Conservation (phyloP, 2,888 invertebrate genomes). For the Tryphoninae sp. region DNA sequence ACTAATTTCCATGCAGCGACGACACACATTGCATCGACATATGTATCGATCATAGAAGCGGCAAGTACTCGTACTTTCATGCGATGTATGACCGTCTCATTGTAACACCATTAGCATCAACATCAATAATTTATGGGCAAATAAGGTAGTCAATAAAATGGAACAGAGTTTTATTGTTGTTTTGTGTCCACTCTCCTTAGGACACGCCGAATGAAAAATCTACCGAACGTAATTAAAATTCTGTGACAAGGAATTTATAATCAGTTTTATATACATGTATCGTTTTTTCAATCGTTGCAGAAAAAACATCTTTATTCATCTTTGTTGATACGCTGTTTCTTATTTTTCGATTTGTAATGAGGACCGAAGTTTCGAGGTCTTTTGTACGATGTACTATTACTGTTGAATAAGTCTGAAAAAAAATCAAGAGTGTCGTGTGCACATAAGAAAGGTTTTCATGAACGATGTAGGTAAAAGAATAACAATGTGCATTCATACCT, state of each 20-base stretch:
- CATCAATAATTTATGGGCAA: too few relatives aligned
- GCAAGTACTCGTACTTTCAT: too few relatives aligned
- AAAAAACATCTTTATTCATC: constrained; percentile 27
- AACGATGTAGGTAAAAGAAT: background rate
- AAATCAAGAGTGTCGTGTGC: background rate
- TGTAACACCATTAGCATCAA: too few relatives aligned
- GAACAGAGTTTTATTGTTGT: too few relatives aligned
- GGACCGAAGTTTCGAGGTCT: constrained; percentile 57
- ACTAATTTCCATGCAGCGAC: constrained; percentile 43
- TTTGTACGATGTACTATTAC: constrained; percentile 32
- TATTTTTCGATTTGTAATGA: constrained; percentile 58
- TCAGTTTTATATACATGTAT: constrained; percentile 32
- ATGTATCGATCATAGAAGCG: background rate
- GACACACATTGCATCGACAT: background rate
- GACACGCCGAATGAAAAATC: too few relatives aligned
- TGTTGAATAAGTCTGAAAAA: constrained; percentile 54
- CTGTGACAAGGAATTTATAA: too few relatives aligned
- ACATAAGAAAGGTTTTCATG: background rate
- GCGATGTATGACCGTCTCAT: too few relatives aligned
- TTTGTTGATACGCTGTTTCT: constrained; percentile 45
- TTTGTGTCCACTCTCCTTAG: too few relatives aligned
- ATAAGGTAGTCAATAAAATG: too few relatives aligned
- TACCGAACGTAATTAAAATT: too few relatives aligned
- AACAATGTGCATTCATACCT: constrained; percentile 82
- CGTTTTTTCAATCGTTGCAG: background rate